Evolutionary conservation across 2,797 vertebrate genomes (phyloP), one percentile per base, ranked within the genome.

Genomic region (Rhinophrynus dorsalis): DNA sequence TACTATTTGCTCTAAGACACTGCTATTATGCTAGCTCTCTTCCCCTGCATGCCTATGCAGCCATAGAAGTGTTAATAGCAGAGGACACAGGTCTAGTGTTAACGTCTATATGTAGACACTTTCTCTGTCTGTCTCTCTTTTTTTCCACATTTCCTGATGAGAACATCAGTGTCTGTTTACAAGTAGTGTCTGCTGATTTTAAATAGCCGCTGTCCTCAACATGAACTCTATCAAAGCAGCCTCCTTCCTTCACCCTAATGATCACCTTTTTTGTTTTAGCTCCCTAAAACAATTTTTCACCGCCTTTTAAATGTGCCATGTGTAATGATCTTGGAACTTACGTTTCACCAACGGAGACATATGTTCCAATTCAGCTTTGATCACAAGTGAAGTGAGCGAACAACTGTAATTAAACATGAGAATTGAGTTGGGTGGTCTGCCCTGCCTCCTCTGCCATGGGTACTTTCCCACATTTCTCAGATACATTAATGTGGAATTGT

Each of bases 111-210:
- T 73, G 26, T 51, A 59, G 60, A 47, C 52, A 58, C 60, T 64
- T 64, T 64, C 54, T 66, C 37, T 62, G 54, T 73, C 18, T 30
- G 9, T 56, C 37, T 56, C 15, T 56, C 45, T n/a, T 56, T 55
- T 58, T 23, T 59, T 66, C 27, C 61, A 32, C 62, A 65, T 73
- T 73, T 73, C 54, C 69, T 66, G 62, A 66, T 65, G 69, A 66
- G 60, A 73, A 73, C 69, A 66, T 73, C 55, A 73, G 69, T 66
- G 69, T 73, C 69, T 73, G 69, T 73, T 73, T 73, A 73, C 61
- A 73, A 73, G 69, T 66, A 73, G 69, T 66, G 69, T 73, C 69
- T 73, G 69, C 54, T 65, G 61, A 73, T 73, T 73, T 35, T 73
- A 54, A 73, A 73, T 73, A 73, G 69, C 54, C 35, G 54, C 54